These are phyloP conservation scores for Myxocyprinus asiaticus DNA, from an alignment of 2,113 vertebrate genomes.

Conservation along the genomic window DNA sequence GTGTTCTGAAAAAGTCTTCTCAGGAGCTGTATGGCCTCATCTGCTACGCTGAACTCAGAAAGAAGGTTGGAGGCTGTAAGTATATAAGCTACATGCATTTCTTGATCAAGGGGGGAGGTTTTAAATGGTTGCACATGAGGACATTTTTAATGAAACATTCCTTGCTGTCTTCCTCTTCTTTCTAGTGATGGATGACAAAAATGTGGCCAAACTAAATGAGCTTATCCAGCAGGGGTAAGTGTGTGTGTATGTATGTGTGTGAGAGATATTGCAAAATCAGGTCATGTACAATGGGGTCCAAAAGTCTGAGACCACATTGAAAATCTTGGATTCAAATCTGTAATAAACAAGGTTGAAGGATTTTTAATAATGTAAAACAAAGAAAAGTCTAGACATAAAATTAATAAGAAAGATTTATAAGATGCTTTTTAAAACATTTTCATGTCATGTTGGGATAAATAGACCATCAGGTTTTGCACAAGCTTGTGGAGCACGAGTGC, in stretches of 20 bases:
- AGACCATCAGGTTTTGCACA: no score
- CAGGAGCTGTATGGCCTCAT: conserved; percentile 97
- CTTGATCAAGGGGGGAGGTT: conserved; percentile 20
- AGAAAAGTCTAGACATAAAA: no score
- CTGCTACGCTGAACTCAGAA: conserved; percentile 96
- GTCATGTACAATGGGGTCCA: not conserved
- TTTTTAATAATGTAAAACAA: no score
- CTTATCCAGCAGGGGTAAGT: conserved; percentile 95
- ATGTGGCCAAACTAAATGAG: conserved; percentile 93
- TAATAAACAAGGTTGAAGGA: no score
- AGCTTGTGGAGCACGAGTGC: no score
- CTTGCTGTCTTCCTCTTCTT: conserved; percentile 42
- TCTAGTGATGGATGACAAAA: conserved; percentile 98
- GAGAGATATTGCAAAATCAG: not conserved
- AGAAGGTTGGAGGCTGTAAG: conserved; percentile 98
- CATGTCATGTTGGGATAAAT: no score
- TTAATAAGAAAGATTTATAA: no score
- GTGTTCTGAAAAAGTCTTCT: conserved; percentile 95
- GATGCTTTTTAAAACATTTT: no score
- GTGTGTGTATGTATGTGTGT: not conserved
- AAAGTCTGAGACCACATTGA: no score
- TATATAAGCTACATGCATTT: conserved; percentile 53
- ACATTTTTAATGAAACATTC: conserved; percentile 39
- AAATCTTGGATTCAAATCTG: no score
- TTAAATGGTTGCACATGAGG: conserved; percentile 22